Base-by-base conservation (phyloP, 2,888 invertebrate species). In the Apotomis capreana region DNA sequence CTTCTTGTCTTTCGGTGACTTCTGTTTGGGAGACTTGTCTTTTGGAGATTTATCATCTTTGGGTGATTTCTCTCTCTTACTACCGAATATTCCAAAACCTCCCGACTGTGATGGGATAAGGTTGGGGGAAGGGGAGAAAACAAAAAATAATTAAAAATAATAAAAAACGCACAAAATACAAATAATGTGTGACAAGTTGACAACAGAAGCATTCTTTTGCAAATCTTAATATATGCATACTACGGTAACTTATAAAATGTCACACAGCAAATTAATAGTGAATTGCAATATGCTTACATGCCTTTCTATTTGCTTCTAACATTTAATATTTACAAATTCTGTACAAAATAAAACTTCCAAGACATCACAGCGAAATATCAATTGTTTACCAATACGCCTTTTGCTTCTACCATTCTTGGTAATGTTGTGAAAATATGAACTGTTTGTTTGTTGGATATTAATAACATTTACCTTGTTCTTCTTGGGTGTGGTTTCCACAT, bases 401-500 rank as follows among this genome's bases (percentile, higher is more conserved):
- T 78, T 64, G 72, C 74, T 74, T 78, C 87, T 90, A 90, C 88
- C 87, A 87, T 88, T 87, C 88, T 83, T 78, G 83, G 9, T 80
- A 70, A 69, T 70, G 44, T 59, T 79, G 63, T 77, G 72, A 75
- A 78, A 74, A 76, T 78, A 80, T 78, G 75, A 68, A 78, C 74
- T 76, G 63, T 51, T 71, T 65, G 52, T 51, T 52, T 2, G 8
- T n/a, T 44, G 68, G 63, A 49, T 75, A 6, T 6, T 74, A 76
- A 51, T 9, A 55, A 46, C 51, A 80, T 85, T 85, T 78, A 93
- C 93, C 90, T 91, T 92, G 3, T 89, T 84, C 76, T 89, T 93
- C 81, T 92, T 93, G 40, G 94, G 93, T 5, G 94, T 91, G 10
- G 91, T 90, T 37, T 94, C 94, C 9, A 88, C 84, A 76, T 93